phyloP scores from a whole-genome alignment of 2,888 invertebrate genomes.

The Lottia gigantea region DNA sequence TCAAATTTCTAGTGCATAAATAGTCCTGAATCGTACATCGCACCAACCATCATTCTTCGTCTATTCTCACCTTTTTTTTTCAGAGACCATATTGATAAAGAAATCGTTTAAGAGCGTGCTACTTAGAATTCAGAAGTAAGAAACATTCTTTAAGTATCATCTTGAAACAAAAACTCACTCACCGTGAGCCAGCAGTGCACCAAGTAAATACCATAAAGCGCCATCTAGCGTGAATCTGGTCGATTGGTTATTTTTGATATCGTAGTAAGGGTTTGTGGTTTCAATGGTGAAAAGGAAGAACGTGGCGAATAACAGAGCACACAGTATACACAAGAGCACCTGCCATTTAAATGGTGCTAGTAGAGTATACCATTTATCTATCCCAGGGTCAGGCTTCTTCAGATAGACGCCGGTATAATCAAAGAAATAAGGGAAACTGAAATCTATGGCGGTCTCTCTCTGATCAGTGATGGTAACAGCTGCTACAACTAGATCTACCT shows the following conservation, averaged over 20 bases:
- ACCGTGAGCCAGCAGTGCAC: not conserved
- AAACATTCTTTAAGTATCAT: too few relatives aligned
- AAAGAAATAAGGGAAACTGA: slow-evolving; percentile 4
- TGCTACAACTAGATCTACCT: not conserved
- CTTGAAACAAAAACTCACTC: not conserved
- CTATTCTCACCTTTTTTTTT: too few relatives aligned
- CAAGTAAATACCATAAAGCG: not conserved
- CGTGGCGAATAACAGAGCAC: slow-evolving; percentile 10
- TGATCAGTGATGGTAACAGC: not conserved
- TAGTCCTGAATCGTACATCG: too few relatives aligned
- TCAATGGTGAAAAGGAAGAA: slow-evolving; percentile 3
- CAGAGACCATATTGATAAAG: too few relatives aligned
- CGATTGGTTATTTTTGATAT: not conserved
- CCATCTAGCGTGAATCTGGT: not conserved
- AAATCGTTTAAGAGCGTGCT: too few relatives aligned
- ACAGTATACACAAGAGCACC: slow-evolving; percentile 12
- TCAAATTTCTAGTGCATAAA: too few relatives aligned
- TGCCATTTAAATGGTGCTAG: slow-evolving; percentile 10
- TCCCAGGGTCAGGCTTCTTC: not conserved
- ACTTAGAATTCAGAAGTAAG: too few relatives aligned
- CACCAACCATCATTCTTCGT: too few relatives aligned
- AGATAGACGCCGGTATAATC: not conserved
- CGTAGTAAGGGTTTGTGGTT: not conserved
- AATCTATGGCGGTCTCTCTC: not conserved
- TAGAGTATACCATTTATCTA: slow-evolving; percentile 10